These are phyloP conservation scores for Leptodactylus fallax DNA, from an alignment of 2,797 vertebrate genomes.

Conservation along the genomic window DNA sequence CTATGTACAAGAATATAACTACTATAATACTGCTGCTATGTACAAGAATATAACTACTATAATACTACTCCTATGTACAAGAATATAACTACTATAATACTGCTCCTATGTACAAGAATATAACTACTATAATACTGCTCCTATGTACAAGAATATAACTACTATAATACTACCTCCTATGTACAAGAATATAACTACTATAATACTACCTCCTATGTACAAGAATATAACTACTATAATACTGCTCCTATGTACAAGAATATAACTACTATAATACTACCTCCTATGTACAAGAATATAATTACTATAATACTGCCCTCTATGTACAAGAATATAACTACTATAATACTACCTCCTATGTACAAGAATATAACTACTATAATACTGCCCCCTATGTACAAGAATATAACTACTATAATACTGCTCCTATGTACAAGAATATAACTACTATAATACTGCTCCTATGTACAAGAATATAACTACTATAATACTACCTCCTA, in stretches of 20 bases:
- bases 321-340: conserved; percentile 13
- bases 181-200: conserved; percentile 5
- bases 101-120: neutral
- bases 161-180: conserved; percentile 7
- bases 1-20: neutral
- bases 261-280: conserved; percentile 5
- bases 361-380: conserved; percentile 4
- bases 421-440: neutral
- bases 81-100: neutral
- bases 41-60: conserved; percentile 1
- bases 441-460: conserved; percentile 8
- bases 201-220: neutral
- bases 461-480: neutral
- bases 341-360: neutral
- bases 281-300: neutral
- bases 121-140: conserved; percentile 1
- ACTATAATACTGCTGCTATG: neutral
- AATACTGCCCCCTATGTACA: neutral
- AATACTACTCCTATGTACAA: neutral
- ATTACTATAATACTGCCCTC: neutral
- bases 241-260: neutral
- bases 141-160: conserved; percentile 5
- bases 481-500: neutral
- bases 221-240: conserved; percentile 3
- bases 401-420: conserved; percentile 10